phyloP scores from a whole-genome alignment of 2,113 vertebrate species.

The Megaceryle torquata region DNA sequence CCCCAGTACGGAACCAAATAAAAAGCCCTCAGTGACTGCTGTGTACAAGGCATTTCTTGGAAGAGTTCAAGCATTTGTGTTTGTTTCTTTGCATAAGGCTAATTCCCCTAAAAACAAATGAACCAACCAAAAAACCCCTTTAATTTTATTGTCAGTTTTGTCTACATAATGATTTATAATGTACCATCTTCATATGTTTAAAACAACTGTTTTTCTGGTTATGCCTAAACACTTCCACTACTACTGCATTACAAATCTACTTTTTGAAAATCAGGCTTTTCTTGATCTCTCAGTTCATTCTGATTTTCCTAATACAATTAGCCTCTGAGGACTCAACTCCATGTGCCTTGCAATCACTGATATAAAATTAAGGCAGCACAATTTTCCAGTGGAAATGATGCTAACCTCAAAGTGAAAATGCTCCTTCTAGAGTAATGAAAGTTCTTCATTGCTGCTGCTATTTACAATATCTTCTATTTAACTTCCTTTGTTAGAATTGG shows the following conservation, averaged over 20 bases:
- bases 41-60: too few relatives aligned
- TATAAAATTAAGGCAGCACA: background rate
- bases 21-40: background rate
- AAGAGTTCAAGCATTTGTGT: background rate
- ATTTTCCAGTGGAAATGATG: background rate
- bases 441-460: background rate
- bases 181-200: background rate
- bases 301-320: background rate
- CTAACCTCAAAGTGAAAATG: background rate
- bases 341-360: background rate
- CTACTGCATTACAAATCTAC: background rate
- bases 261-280: background rate
- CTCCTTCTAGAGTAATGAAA: background rate
- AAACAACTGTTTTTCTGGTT: background rate
- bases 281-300: background rate
- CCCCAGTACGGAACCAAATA: background rate
- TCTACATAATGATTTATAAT: background rate
- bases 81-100: background rate
- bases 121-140: background rate
- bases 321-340: background rate
- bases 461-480: background rate
- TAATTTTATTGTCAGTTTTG: background rate
- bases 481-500: background rate
- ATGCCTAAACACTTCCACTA: background rate
- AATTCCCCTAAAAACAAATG: background rate